These are phyloP conservation scores for Emydocephalus ijimae DNA, from an alignment of 2,113 vertebrate species.

Conservation along the genomic window DNA sequence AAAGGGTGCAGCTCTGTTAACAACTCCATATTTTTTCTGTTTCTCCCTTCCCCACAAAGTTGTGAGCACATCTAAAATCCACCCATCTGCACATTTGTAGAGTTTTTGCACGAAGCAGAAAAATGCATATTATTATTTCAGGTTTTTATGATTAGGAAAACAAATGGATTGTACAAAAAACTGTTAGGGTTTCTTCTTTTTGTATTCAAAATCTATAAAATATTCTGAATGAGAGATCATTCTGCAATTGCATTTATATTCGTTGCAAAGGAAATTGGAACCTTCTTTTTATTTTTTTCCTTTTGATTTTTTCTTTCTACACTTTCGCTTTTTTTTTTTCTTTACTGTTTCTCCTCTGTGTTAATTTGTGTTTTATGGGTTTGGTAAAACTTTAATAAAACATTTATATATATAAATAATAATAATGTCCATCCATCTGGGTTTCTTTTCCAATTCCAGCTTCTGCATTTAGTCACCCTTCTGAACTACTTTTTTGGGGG, in stretches of 20 bases:
- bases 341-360: not conserved
- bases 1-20: not conserved
- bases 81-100: not conserved
- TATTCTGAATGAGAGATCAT: not conserved
- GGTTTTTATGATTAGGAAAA: not conserved
- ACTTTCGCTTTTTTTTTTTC: not conserved
- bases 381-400: not conserved
- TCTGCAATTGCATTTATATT: not conserved
- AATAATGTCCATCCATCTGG: not conserved
- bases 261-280: not conserved
- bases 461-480: not conserved
- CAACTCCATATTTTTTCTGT: not conserved
- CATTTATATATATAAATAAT: too few species aligned
- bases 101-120: not conserved
- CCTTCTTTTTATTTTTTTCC: not conserved
- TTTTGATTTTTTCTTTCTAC: not conserved
- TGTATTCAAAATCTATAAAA: too few species aligned
- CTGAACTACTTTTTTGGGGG: not conserved
- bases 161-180: not conserved
- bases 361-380: not conserved
- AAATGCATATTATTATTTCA: not conserved
- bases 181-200: not conserved
- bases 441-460: not conserved
- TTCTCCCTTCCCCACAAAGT: not conserved
- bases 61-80: fast-evolving